Evolutionary conservation across 2,113 vertebrate species (phyloP).

Genomic region (Salvelinus alpinus): DNA sequence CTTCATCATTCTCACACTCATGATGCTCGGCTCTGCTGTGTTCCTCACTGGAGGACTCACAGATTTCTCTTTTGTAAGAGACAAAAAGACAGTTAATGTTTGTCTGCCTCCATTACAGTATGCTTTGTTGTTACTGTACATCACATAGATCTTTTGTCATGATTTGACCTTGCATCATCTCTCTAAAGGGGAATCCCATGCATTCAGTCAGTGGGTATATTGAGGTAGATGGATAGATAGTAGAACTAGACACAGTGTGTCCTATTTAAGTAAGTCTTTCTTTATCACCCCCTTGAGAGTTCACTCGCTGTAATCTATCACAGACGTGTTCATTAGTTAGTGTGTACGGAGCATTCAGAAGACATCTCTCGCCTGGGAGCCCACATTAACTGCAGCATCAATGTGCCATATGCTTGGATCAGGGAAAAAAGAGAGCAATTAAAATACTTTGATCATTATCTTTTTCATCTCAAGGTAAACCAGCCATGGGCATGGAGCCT

Average conservation of each 20-base stretch:
- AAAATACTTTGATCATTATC: slow-evolving; percentile 49
- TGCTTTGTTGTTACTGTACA: background rate
- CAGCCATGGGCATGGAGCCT: slow-evolving; percentile 1
- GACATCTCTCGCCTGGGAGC: slow-evolving; percentile 47
- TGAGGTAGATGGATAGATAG: no score
- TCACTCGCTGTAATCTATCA: slow-evolving; percentile 50
- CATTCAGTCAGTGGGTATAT: background rate
- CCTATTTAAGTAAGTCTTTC: slow-evolving; percentile 42
- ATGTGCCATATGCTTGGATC: slow-evolving; percentile 58
- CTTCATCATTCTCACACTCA: no score
- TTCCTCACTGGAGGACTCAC: no score
- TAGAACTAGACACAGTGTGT: slow-evolving; percentile 5
- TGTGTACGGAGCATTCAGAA: slow-evolving; percentile 18
- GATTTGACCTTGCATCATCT: slow-evolving; percentile 26
- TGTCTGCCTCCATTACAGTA: no score
- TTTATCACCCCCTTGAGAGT: slow-evolving; percentile 43
- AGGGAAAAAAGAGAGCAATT: slow-evolving; percentile 49
- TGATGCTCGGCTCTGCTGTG: no score
- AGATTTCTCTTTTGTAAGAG: no score
- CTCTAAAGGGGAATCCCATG: slow-evolving; percentile 41
- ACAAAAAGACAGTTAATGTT: no score
- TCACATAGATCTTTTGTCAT: slow-evolving; percentile 26
- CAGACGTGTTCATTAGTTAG: slow-evolving; percentile 64
- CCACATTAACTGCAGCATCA: slow-evolving; percentile 56
- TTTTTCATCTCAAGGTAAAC: slow-evolving; percentile 6